Evolutionary conservation across 1,140 invertebrate genomes (phyloP), one percentile per base, ranked within the genome.

Genomic region (Drosophila bipectinata): DNA sequence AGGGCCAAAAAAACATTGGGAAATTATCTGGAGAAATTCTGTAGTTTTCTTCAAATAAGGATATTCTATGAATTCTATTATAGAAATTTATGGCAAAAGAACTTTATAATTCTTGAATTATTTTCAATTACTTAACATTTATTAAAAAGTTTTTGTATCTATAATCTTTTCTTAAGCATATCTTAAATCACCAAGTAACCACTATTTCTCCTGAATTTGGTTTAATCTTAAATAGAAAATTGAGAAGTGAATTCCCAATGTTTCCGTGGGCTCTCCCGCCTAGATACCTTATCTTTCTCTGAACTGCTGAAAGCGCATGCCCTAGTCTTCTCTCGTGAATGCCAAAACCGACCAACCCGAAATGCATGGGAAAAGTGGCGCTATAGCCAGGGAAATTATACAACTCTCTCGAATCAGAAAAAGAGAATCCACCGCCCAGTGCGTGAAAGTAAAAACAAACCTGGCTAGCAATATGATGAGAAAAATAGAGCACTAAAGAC

Each of bases 371-470:
- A 8, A 37, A 74, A 85, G 49, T 77, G 81, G 58, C 82, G 82
- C 80, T 67, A 59, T 60, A 4, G 15, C 1, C 9, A 1, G 1
- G 5, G 4, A 56, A 54, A 14, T 15, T n/a, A 6, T 26, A 9
- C 8, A 4, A 18, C 10, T 55, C 44, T 68, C 66, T 37, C 24
- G 1, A 62, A 6, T n/a, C n/a, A n/a, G 45, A 6, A 9, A 0
- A 14, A 28, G 18, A 15, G 30, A 44, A 49, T 39, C 18, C 24
- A 54, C 28, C 30, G 47, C 21, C 30, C 44, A 54, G 47, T 56
- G 14, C 49, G 61, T 53, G 74, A 81, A 73, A 85, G 68, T 63
- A 67, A 71, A 77, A 84, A 73, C 72, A 79, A 79, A 69, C 63
- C 59, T 58, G 41, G 49, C 60, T 48, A 54, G 44, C 60, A 69